Evolutionary conservation across 2,113 vertebrate species (phyloP).

Genomic region (Nymphicus hollandicus): DNA sequence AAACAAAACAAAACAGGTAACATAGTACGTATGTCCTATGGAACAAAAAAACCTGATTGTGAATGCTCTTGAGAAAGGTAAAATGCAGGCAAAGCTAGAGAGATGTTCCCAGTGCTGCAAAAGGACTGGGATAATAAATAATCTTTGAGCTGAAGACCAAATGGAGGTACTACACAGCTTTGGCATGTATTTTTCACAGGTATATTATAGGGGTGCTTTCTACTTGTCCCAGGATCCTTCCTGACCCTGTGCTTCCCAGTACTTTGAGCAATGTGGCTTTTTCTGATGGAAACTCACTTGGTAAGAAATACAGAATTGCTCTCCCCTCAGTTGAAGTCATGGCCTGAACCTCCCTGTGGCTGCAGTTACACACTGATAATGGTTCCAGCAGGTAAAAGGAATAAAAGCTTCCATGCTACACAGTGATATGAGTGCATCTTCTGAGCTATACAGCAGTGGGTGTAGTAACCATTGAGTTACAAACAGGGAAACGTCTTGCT

Average conservation of each 20-base stretch:
- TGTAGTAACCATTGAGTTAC: background rate
- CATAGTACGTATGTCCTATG: accelerated
- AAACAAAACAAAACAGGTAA: background rate
- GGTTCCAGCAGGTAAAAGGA: background rate
- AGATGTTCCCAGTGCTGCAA: background rate
- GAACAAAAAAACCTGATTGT: background rate
- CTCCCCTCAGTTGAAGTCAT: background rate
- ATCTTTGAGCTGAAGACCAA: background rate
- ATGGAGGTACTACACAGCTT: background rate
- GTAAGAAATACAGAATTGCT: background rate
- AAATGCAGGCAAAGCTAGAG: background rate
- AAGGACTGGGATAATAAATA: background rate
- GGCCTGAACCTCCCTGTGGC: background rate
- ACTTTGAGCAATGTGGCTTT: background rate
- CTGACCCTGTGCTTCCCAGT: background rate
- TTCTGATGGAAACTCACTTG: background rate
- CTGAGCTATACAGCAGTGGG: background rate
- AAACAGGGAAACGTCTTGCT: background rate
- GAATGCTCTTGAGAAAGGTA: background rate
- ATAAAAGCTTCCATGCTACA: background rate
- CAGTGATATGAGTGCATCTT: accelerated
- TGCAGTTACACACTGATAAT: accelerated
- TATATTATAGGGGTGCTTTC: background rate
- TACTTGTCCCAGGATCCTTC: background rate
- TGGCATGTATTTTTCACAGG: accelerated